A percentile compares a stretch with the other conserved stretches of the same genome.
Conservation (phyloP, 1,140 invertebrate genomes). For the Papilio aristodemus region DNA sequence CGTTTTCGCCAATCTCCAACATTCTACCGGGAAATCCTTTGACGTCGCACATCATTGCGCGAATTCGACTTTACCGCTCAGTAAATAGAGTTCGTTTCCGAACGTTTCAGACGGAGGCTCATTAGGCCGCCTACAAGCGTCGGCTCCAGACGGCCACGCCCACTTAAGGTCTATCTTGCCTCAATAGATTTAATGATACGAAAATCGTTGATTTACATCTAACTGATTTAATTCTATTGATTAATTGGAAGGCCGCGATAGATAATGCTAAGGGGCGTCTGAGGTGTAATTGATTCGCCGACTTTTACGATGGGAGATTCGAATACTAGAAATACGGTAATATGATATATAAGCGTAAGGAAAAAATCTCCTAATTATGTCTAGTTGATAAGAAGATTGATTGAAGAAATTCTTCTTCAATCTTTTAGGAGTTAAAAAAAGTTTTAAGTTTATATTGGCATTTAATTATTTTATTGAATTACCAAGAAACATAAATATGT, state of each 20-base stretch:
- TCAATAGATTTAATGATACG: constrained; percentile 54
- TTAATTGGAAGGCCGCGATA: constrained; percentile 7
- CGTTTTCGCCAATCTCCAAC: constrained; percentile 53
- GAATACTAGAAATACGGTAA: too few species aligned
- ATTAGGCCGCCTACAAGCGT: constrained; percentile 62
- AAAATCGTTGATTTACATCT: constrained; percentile 54
- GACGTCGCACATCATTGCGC: constrained; percentile 33
- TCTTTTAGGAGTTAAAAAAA: too few species aligned
- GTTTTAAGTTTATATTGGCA: too few species aligned
- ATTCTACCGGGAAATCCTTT: constrained; percentile 46
- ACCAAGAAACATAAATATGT: too few species aligned
- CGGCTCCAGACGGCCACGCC: constrained; percentile 56
- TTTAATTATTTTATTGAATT: too few species aligned
- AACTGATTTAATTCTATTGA: constrained; percentile 42
- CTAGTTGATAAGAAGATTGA: too few species aligned
- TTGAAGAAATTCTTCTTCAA: too few species aligned
- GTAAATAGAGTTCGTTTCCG: constrained; percentile 52
- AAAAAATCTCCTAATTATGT: too few species aligned
- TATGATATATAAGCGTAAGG: too few species aligned
- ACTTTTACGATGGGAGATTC: not conserved
- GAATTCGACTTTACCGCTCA: constrained; percentile 43
- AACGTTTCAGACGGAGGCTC: constrained; percentile 47
- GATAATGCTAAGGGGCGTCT: not conserved
- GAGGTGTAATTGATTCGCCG: not conserved
- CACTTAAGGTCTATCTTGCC: constrained; percentile 46